These are phyloP conservation scores for Hyles lineata DNA, from an alignment of 2,888 invertebrate genomes.

Conservation along the genomic window DNA sequence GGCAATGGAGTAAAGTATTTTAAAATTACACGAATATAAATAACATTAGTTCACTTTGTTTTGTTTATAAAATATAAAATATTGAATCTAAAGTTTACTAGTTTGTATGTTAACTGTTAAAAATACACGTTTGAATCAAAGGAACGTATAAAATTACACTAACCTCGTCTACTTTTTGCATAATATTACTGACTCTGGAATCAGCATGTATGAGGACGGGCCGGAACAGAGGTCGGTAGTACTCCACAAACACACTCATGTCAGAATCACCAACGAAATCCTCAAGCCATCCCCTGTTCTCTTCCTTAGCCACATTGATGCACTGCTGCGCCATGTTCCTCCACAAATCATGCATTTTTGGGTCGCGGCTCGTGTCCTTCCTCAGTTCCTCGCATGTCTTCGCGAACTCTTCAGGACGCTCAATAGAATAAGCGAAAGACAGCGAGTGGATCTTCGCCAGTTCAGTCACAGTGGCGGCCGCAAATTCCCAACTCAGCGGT, in stretches of 20 bases:
- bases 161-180: constrained; percentile 41
- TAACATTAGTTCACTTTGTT: too few species aligned
- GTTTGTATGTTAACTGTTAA: too few species aligned
- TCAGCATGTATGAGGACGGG: constrained; percentile 49
- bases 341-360: constrained; percentile 28
- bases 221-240: constrained; percentile 33
- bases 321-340: constrained; percentile 36
- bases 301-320: constrained; percentile 43
- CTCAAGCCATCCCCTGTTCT: constrained; percentile 47
- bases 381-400: constrained; percentile 6
- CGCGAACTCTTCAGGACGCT: constrained; percentile 50
- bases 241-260: constrained; percentile 36
- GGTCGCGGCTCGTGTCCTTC: background rate
- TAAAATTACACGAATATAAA: too few species aligned
- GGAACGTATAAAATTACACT: constrained; percentile 10
- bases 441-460: constrained; percentile 62
- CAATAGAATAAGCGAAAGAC: constrained; percentile 54
- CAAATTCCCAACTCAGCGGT: constrained; percentile 53
- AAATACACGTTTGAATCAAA: background rate
- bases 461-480: constrained; percentile 44
- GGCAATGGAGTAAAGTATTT: too few species aligned
- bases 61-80: too few species aligned
- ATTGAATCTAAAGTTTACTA: background rate
- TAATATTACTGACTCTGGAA: constrained; percentile 57
- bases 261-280: constrained; percentile 40